These are phyloP conservation scores for Drosophila azteca DNA, from an alignment of 1,140 invertebrate genomes.

Conservation along the genomic window DNA sequence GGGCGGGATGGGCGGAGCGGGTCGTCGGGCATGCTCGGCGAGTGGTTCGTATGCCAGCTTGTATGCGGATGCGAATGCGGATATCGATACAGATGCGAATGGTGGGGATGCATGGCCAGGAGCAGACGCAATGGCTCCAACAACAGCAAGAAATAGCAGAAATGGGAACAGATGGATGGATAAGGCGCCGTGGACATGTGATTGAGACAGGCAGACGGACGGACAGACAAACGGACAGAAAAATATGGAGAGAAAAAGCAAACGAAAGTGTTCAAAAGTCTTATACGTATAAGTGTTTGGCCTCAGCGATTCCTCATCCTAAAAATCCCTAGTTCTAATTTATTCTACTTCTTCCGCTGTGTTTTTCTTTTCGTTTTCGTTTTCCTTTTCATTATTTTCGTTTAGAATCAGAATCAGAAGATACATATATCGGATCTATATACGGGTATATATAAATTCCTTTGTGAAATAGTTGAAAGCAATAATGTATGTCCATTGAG, in stretches of 20 bases:
- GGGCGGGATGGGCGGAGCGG: neutral
- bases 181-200: constrained; percentile 33
- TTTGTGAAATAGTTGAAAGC: constrained; percentile 66
- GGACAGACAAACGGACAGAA: neutral
- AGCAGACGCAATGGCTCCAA: constrained; percentile 11
- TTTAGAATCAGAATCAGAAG: constrained; percentile 5
- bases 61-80: constrained; percentile 14
- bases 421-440: constrained; percentile 28
- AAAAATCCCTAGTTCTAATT: constrained; percentile 1
- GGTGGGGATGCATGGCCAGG: constrained; percentile 25
- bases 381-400: neutral
- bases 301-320: constrained; percentile 2
- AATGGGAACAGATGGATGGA: constrained; percentile 8
- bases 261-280: constrained; percentile 75
- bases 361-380: constrained; percentile 28
- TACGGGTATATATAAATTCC: constrained; percentile 22
- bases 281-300: constrained; percentile 47
- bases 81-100: constrained; percentile 2
- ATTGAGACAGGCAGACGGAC: constrained; percentile 18
- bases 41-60: constrained; percentile 37
- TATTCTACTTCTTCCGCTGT: too few relatives aligned
- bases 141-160: constrained; percentile 4
- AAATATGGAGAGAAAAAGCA: constrained; percentile 17
- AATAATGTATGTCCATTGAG: constrained; percentile 23
- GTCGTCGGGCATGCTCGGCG: constrained; percentile 25